phyloP scores from a whole-genome alignment of 2,888 invertebrate species.

The Archaeoteleia sp. region DNA sequence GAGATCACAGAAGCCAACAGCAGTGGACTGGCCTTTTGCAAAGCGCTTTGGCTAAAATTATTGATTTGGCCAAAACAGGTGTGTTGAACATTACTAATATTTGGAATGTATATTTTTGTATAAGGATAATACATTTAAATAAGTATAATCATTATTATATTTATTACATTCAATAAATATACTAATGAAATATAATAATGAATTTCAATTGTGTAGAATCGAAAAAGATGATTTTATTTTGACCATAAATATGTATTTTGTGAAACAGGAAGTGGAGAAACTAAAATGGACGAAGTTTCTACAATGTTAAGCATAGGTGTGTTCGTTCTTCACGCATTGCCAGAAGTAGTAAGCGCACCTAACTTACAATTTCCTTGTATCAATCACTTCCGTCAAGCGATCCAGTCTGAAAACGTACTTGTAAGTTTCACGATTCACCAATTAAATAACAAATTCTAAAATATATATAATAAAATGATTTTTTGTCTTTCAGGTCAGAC shows the following conservation, averaged over 20 bases:
- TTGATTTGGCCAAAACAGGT: slow-evolving; percentile 92
- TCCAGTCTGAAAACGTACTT: slow-evolving; percentile 80
- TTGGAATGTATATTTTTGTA: slow-evolving; percentile 46
- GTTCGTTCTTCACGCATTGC: slow-evolving; percentile 88
- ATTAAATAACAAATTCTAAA: too few species aligned
- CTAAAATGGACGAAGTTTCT: slow-evolving; percentile 88
- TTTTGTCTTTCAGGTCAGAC: slow-evolving; percentile 78
- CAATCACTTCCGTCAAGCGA: slow-evolving; percentile 91
- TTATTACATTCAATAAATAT: background rate
- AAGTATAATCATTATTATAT: slow-evolving; percentile 1
- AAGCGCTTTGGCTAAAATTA: slow-evolving; percentile 91
- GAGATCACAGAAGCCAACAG: slow-evolving; percentile 78
- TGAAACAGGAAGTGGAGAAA: slow-evolving; percentile 81
- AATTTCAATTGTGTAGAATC: too few species aligned
- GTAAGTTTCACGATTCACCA: too few species aligned
- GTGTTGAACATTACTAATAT: slow-evolving; percentile 13
- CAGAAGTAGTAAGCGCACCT: slow-evolving; percentile 84
- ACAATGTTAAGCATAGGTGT: slow-evolving; percentile 93
- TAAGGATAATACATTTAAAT: background rate
- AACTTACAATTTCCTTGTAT: slow-evolving; percentile 93
- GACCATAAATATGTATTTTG: slow-evolving; percentile 4
- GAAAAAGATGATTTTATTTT: background rate
- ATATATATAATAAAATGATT: too few species aligned
- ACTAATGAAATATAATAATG: too few species aligned
- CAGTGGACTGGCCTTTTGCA: slow-evolving; percentile 90